A percentile compares a stretch with the other conserved stretches of the same genome.
These are phyloP conservation scores for Enteromius argenteus DNA, from an alignment of 2,797 vertebrate species.

Conservation along the genomic window DNA sequence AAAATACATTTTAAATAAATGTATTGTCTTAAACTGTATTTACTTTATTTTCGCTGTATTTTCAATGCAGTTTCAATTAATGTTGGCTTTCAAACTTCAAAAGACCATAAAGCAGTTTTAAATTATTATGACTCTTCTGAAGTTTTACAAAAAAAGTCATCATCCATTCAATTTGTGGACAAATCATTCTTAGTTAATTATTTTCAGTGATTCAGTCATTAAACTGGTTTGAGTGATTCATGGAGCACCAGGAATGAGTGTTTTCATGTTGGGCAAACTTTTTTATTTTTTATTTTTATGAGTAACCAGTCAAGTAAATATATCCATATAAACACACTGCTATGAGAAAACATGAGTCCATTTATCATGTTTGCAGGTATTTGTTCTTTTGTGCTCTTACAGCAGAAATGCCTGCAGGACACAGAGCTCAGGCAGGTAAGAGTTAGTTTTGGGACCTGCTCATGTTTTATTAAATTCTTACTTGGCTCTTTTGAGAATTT, in stretches of 20 bases:
- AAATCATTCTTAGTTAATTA: not conserved
- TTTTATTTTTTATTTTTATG: not conserved
- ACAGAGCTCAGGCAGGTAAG: not conserved
- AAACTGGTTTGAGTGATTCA: too few relatives aligned
- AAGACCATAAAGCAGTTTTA: not conserved
- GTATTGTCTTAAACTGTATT: too few relatives aligned
- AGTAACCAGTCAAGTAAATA: not conserved
- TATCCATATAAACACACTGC: not conserved
- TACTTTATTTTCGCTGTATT: too few relatives aligned
- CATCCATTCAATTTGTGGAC: not conserved
- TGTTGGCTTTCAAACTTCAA: not conserved
- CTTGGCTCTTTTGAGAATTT: not conserved
- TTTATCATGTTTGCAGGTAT: not conserved
- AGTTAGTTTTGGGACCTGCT: not conserved
- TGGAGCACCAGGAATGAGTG: not conserved
- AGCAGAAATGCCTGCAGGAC: not conserved
- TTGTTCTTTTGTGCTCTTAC: not conserved
- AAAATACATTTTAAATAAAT: too few relatives aligned
- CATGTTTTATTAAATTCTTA: not conserved
- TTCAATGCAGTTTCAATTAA: not conserved
- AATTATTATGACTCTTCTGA: not conserved
- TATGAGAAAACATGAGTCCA: not conserved
- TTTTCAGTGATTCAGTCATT: too few relatives aligned
- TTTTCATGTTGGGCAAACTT: not conserved
- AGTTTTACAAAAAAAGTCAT: not conserved